phyloP scores from a whole-genome alignment of 1,140 invertebrate species.

The Drosophila malerkotliana region DNA sequence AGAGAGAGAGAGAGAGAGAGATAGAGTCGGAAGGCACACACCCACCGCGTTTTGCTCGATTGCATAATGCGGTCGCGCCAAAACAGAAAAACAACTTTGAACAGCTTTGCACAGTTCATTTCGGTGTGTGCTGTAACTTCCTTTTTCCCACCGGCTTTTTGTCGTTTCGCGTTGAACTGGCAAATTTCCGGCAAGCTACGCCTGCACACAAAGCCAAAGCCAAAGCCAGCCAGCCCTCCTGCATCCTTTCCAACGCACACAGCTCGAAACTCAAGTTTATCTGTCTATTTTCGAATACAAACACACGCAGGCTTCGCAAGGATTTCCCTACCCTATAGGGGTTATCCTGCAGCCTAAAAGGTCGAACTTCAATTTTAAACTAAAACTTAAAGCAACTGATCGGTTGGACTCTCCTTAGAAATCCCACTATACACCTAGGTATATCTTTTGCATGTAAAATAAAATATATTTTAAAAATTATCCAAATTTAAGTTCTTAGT shows the following conservation, averaged over 20 bases:
- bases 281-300: constrained; percentile 64
- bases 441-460: too few species aligned
- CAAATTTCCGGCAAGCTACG: constrained; percentile 60
- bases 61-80: constrained; percentile 67
- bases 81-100: constrained; percentile 55
- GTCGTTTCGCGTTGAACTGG: constrained; percentile 63
- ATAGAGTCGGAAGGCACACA: neutral
- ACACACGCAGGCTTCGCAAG: constrained; percentile 18
- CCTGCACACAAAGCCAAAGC: constrained; percentile 36
- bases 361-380: too few species aligned
- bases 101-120: constrained; percentile 71
- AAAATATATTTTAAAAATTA: too few species aligned
- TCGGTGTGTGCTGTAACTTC: constrained; percentile 44
- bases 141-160: constrained; percentile 41
- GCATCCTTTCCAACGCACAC: constrained; percentile 18
- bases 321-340: constrained; percentile 14
- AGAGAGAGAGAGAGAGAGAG: neutral
- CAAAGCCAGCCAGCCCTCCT: constrained; percentile 23
- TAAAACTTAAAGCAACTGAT: too few species aligned
- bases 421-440: too few species aligned
- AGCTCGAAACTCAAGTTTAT: constrained; percentile 61
- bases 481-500: too few species aligned
- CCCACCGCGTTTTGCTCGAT: constrained; percentile 38
- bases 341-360: neutral
- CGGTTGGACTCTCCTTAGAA: too few species aligned